These are phyloP conservation scores for Drosophila algonquin DNA, from an alignment of 2,888 invertebrate species.

Conservation along the genomic window DNA sequence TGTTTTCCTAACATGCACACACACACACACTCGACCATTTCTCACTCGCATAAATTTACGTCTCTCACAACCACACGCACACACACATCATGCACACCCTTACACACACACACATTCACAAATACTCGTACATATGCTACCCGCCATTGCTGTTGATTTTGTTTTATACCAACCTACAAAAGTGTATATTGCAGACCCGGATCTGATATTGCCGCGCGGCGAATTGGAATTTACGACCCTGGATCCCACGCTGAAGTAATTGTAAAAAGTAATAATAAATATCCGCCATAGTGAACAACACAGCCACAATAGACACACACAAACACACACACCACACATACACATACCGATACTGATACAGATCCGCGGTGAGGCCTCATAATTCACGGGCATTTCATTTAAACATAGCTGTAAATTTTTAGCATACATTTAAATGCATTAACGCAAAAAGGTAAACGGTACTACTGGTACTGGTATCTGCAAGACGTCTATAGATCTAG, in stretches of 20 bases:
- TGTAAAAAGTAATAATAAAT: slow-evolving; percentile 76
- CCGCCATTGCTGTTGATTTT: slow-evolving; percentile 69
- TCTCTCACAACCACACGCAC: slow-evolving; percentile 3
- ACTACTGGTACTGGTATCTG: slow-evolving; percentile 4
- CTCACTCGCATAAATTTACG: slow-evolving; percentile 21
- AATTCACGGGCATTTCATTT: slow-evolving; percentile 73
- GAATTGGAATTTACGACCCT: slow-evolving; percentile 84
- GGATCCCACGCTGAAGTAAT: slow-evolving; percentile 83
- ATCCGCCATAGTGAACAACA: slow-evolving; percentile 58
- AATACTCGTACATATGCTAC: slow-evolving; percentile 26
- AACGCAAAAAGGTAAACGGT: slow-evolving; percentile 48
- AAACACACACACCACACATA: slow-evolving; percentile 17
- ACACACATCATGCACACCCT: not conserved
- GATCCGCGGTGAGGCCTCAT: slow-evolving; percentile 50
- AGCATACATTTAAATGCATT: slow-evolving; percentile 79
- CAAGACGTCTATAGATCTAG: slow-evolving; percentile 7
- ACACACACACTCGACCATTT: slow-evolving; percentile 36
- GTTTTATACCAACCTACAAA: slow-evolving; percentile 81
- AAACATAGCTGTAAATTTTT: slow-evolving; percentile 78
- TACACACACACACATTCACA: slow-evolving; percentile 17
- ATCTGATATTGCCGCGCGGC: slow-evolving; percentile 84
- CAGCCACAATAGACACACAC: slow-evolving; percentile 14
- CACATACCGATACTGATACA: not conserved
- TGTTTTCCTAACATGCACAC: slow-evolving; percentile 43
- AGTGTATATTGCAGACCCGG: slow-evolving; percentile 85